Conservation (phyloP, 2,113 vertebrate genomes). For the Semicossyphus pulcher region DNA sequence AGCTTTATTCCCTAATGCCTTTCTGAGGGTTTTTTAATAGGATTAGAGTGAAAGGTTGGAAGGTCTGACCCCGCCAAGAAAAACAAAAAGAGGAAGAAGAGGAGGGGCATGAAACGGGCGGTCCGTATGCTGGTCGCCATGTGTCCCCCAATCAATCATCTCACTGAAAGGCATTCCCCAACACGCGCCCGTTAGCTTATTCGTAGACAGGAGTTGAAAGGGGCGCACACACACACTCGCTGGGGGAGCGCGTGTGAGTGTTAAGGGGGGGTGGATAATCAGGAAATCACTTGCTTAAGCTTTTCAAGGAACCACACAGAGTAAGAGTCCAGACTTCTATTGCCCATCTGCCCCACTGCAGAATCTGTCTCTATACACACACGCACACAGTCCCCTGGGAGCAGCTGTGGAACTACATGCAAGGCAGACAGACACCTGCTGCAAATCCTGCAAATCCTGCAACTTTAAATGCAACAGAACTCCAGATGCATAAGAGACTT, state of each 20-base stretch:
- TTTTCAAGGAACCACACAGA: conserved; percentile 45
- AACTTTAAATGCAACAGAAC: conserved; percentile 14
- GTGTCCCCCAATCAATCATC: conserved; percentile 68
- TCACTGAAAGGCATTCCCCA: conserved; percentile 64
- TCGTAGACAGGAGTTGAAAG: conserved; percentile 34
- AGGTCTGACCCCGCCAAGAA: conserved; percentile 50
- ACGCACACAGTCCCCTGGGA: conserved; percentile 38
- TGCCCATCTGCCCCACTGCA: conserved; percentile 71
- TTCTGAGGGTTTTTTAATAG: conserved; percentile 75
- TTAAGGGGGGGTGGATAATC: conserved; percentile 48
- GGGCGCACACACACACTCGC: conserved; percentile 54
- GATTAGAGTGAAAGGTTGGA: conserved; percentile 71
- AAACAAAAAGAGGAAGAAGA: conserved; percentile 55
- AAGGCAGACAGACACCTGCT: conserved; percentile 71
- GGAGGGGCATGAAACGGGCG: conserved; percentile 37
- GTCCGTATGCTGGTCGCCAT: conserved; percentile 47
- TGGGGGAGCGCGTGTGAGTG: conserved; percentile 25
- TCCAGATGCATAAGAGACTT: conserved; percentile 2
- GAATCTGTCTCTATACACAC: conserved; percentile 31
- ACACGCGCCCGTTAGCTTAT: conserved; percentile 62
- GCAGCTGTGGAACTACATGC: conserved; percentile 38
- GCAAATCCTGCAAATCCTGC: conserved; percentile 49
- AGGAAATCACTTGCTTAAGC: conserved; percentile 64
- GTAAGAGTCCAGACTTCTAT: conserved; percentile 47
- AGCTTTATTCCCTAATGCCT: conserved; percentile 66